These are phyloP conservation scores for Phengaris alcon DNA, from an alignment of 2,888 invertebrate genomes.

Conservation along the genomic window DNA sequence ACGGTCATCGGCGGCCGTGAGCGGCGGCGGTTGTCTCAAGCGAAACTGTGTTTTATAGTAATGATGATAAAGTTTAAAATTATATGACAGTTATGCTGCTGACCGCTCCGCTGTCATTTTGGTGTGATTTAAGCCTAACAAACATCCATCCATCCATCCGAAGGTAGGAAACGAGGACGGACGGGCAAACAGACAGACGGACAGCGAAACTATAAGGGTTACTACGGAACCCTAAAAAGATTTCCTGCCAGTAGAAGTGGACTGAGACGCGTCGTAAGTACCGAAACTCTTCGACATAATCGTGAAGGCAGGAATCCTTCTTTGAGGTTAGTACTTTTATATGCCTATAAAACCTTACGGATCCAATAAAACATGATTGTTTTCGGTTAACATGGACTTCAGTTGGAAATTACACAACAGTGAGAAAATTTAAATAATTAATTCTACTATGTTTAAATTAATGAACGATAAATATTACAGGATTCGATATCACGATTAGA, in stretches of 20 bases:
- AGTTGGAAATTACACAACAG: constrained; percentile 26
- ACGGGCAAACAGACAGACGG: too few relatives aligned
- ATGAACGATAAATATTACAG: background rate
- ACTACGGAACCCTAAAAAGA: constrained; percentile 38
- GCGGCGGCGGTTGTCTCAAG: too few relatives aligned
- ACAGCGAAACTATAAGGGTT: too few relatives aligned
- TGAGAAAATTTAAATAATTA: constrained; percentile 32
- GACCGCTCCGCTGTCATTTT: too few relatives aligned
- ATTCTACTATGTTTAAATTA: background rate
- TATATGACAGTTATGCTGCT: too few relatives aligned
- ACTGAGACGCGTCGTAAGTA: constrained; percentile 68
- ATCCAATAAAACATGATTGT: constrained; percentile 77
- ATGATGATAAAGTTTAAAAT: too few relatives aligned
- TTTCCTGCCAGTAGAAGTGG: constrained; percentile 57
- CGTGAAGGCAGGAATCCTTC: constrained; percentile 65
- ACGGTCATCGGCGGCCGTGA: too few relatives aligned
- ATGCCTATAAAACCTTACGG: constrained; percentile 73
- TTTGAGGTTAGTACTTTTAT: constrained; percentile 74
- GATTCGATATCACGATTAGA: too few relatives aligned
- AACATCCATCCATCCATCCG: too few relatives aligned
- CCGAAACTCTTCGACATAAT: constrained; percentile 65
- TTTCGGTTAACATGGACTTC: constrained; percentile 70
- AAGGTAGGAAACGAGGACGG: too few relatives aligned
- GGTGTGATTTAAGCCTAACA: too few relatives aligned
- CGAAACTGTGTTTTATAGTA: too few relatives aligned